These are phyloP conservation scores for Uropetala carovei DNA, from an alignment of 2,888 invertebrate species.

Conservation along the genomic window DNA sequence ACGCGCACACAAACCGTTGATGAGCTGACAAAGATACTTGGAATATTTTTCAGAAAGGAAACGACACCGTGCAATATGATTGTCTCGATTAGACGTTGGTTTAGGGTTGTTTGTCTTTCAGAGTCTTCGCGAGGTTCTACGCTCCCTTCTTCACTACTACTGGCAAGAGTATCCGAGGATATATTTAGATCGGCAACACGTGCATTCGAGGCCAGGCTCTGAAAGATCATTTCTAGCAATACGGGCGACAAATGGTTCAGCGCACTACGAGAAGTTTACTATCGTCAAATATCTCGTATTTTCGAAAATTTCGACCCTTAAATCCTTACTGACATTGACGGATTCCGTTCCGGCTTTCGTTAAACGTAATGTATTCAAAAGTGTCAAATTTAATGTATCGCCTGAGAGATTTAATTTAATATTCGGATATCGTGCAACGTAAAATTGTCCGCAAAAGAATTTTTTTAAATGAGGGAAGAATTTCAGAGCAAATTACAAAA, in stretches of 20 bases:
- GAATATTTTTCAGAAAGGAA: background rate
- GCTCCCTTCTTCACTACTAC: background rate
- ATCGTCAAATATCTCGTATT: too few species aligned
- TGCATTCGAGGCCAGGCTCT: background rate
- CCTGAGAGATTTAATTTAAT: too few species aligned
- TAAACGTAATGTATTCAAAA: too few species aligned
- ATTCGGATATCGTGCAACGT: too few species aligned
- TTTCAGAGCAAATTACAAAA: too few species aligned
- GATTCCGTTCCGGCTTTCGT: too few species aligned
- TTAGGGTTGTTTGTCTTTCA: background rate
- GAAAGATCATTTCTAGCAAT: background rate
- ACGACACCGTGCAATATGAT: background rate
- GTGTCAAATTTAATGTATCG: too few species aligned
- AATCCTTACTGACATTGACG: too few species aligned
- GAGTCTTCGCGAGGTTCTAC: background rate
- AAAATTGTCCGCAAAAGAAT: too few species aligned
- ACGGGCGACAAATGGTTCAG: background rate
- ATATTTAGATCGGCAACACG: conserved; percentile 6
- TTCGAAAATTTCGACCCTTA: too few species aligned
- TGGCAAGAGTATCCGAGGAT: background rate
- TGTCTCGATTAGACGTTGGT: background rate
- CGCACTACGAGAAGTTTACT: background rate
- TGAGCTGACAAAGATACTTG: background rate
- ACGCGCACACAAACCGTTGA: too few species aligned
- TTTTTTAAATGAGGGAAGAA: too few species aligned